Evolutionary conservation across 1,140 invertebrate species (phyloP), one percentile per base, ranked within the genome.

Genomic region (Calliopsis andreniformis): DNA sequence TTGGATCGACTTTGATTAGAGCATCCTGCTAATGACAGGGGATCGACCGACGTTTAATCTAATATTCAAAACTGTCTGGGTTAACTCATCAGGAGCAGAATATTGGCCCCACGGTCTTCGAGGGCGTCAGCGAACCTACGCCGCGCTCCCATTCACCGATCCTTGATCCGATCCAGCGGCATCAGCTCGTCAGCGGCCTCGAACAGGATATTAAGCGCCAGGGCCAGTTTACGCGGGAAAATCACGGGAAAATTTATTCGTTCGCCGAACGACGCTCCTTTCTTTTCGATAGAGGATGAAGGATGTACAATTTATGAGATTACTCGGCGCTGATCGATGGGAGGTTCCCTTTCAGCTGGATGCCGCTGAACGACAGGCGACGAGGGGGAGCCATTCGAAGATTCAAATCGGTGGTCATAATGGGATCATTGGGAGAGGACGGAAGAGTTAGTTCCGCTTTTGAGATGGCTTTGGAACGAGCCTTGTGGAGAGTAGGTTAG

Each of bases 1-100:
- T 87, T 70, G 84, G 78, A 87, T 88, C 87, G 83, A 87, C 88
- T 90, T 89, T 91, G 89, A 91, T 91, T 90, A 90, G 87, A 89
- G 86, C 82, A 83, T 86, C 85, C 84, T 87, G 88, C 86, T 89
- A 90, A 90, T 89, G 87, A 90, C 88, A 85, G 85, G 82, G 85
- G 82, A 87, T 89, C 82, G 80, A 87, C 84, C 76, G 80, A 80
- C 79, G 87, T 86, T 90, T 91, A 89, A 91, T 91, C 88, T 86
- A 87, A 90, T 90, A 89, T 89, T 86, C 87, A 86, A 88, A 91
- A 87, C 87, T 88, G 87, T 86, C 87, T 86, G 83, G 72, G 76
- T 76, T 79, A 87, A 82, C 78, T 87, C 84, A 83, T 84, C 79
- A 62, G 72, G 66, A 85, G 86, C 69, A 71, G 80, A 73, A 83